These are phyloP conservation scores for Linepithema humile DNA, from an alignment of 1,140 invertebrate genomes.

Conservation along the genomic window DNA sequence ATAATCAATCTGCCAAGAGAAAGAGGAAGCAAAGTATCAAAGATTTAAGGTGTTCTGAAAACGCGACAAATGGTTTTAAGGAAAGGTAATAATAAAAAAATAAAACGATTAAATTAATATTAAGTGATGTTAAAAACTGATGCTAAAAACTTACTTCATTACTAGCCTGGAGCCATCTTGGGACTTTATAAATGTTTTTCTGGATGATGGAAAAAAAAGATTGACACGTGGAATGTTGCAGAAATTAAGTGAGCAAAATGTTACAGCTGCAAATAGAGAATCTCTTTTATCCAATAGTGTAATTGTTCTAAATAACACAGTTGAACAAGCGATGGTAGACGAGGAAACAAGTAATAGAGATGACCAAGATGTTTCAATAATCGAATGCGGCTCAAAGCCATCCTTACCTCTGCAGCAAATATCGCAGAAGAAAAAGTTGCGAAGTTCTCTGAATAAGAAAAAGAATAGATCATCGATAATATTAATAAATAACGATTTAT, in stretches of 20 bases:
- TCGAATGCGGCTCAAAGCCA: neutral
- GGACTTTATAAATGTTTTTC: too few species aligned
- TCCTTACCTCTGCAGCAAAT: neutral
- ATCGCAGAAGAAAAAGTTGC: neutral
- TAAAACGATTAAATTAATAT: neutral
- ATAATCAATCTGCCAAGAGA: neutral
- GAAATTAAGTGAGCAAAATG: neutral
- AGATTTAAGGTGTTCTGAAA: constrained; percentile 22
- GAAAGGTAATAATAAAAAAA: constrained; percentile 53
- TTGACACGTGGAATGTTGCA: neutral
- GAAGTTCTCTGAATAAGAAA: neutral
- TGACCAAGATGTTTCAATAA: neutral
- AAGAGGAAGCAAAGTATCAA: too few species aligned
- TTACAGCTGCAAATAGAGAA: neutral
- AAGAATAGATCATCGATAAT: neutral
- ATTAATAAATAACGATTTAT: constrained; percentile 28
- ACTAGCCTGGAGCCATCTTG: neutral
- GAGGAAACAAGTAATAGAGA: neutral
- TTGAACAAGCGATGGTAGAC: too few species aligned
- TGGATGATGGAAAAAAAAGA: neutral
- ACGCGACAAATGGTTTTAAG: constrained; percentile 11
- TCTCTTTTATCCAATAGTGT: constrained; percentile 36
- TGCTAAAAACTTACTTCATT: neutral
- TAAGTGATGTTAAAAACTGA: neutral
- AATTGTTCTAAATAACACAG: constrained; percentile 68